Evolutionary conservation across 2,797 vertebrate species (phyloP).

Genomic region (Scleropages formosus): DNA sequence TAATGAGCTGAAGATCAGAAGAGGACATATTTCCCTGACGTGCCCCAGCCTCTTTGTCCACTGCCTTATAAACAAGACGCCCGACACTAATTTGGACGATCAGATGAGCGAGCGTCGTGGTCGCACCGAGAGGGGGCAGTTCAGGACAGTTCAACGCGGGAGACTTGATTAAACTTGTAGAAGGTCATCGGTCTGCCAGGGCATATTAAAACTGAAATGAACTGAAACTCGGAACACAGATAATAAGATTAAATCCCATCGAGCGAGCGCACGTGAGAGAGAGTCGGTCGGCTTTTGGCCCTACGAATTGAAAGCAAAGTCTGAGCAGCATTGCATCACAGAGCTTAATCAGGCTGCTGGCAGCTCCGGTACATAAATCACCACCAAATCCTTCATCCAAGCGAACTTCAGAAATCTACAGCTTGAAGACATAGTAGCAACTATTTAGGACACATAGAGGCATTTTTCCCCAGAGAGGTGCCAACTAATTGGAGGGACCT

Average conservation of each 20-base stretch:
- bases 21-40: not conserved
- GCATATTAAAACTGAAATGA: not conserved
- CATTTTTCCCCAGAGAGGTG: too few relatives aligned
- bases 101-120: not conserved
- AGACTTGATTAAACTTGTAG: not conserved
- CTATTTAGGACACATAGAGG: not conserved
- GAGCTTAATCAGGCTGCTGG: slow-evolving; percentile 15
- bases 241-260: not conserved
- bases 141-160: not conserved
- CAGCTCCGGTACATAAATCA: slow-evolving; percentile 3
- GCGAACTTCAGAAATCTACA: not conserved
- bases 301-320: not conserved
- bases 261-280: not conserved
- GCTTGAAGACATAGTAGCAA: not conserved
- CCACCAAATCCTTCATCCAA: slow-evolving; percentile 9
- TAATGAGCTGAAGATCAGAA: not conserved
- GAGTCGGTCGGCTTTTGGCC: not conserved
- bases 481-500: too few relatives aligned
- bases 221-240: not conserved
- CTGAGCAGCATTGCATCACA: not conserved
- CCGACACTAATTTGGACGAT: not conserved
- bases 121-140: not conserved
- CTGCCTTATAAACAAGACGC: not conserved
- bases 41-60: not conserved
- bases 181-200: not conserved